Evolutionary conservation across 2,113 vertebrate genomes (phyloP).

Genomic region (Tringa solitaria): DNA sequence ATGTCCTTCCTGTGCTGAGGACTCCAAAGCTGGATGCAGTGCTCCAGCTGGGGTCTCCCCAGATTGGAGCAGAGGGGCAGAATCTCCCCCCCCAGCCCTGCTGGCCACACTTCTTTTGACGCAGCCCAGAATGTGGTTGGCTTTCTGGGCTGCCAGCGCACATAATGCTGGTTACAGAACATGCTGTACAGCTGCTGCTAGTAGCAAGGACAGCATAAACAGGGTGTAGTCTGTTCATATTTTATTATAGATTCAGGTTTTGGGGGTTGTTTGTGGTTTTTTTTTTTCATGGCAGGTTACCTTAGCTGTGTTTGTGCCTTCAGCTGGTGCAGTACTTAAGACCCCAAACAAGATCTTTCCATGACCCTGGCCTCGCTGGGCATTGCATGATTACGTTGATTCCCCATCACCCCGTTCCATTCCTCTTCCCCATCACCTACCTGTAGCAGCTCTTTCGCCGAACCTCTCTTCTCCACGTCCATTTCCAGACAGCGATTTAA

Average conservation of each 20-base stretch:
- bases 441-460: constrained; percentile 93
- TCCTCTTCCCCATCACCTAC: constrained; percentile 50
- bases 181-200: not conserved
- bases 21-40: too few species aligned
- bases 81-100: too few species aligned
- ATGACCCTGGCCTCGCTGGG: not conserved
- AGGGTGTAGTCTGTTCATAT: not conserved
- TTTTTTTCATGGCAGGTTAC: not conserved
- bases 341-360: not conserved
- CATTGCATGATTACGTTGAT: accelerated
- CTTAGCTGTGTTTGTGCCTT: not conserved
- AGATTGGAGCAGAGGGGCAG: too few species aligned
- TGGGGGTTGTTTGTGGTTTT: too few species aligned
- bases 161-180: not conserved
- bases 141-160: too few species aligned
- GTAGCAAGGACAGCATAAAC: not conserved
- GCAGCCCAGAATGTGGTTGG: too few species aligned
- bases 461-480: constrained; percentile 96
- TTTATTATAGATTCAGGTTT: not conserved
- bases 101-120: too few species aligned
- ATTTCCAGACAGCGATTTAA: constrained; percentile 94
- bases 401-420: too few species aligned
- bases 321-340: not conserved
- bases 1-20: too few species aligned
- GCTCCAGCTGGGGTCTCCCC: too few species aligned